phyloP scores from a whole-genome alignment of 2,113 vertebrate species.

The Rhagologus leucostigma region DNA sequence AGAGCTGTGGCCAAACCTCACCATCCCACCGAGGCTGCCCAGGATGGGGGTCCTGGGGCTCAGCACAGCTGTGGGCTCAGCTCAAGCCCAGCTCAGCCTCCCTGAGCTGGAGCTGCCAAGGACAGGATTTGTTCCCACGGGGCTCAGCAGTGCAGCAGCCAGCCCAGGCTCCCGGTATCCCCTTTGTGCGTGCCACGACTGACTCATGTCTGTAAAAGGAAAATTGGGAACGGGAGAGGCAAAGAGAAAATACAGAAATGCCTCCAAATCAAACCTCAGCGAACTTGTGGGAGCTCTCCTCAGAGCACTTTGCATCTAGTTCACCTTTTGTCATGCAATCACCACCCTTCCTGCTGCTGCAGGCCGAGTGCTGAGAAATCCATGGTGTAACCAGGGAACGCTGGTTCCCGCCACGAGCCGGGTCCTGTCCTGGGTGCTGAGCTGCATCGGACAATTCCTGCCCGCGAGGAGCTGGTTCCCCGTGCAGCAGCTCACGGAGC shows the following conservation, averaged over 20 bases:
- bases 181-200: neutral
- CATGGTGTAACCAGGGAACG: fast-evolving
- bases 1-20: neutral
- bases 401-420: neutral
- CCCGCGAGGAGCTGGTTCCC: neutral
- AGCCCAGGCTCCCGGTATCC: neutral
- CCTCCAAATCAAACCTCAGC: neutral
- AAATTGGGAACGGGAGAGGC: neutral
- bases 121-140: neutral
- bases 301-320: neutral
- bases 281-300: neutral
- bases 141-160: neutral
- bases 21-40: neutral
- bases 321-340: neutral
- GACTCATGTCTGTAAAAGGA: neutral
- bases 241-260: neutral
- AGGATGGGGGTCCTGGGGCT: neutral
- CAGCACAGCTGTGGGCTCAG: neutral
- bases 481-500: neutral
- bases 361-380: neutral
- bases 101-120: neutral
- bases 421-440: neutral
- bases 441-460: neutral
- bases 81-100: neutral
- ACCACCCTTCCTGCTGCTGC: neutral